Conservation (phyloP, 2,888 invertebrate genomes). For the Drosophila lacicola region DNA sequence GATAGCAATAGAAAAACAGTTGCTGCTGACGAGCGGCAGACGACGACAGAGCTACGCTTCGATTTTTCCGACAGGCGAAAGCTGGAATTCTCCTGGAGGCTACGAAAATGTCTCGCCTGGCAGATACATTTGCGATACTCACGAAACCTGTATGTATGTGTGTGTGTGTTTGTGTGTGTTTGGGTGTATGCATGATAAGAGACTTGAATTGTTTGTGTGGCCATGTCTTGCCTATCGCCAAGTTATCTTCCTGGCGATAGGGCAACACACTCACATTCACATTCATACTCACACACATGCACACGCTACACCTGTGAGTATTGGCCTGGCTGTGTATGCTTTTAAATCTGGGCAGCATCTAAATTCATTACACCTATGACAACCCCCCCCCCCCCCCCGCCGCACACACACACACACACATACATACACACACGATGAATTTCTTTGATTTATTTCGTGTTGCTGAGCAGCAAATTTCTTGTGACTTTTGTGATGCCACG, state of each 20-base stretch:
- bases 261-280: neutral
- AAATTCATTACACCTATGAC: conserved; percentile 18
- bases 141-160: no score
- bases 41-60: no score
- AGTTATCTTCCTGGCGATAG: conserved; percentile 8
- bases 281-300: conserved; percentile 2
- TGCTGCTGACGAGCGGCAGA: no score
- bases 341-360: conserved; percentile 44
- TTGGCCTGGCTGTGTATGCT: conserved; percentile 12
- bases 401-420: no score
- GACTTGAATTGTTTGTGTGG: neutral
- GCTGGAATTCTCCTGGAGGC: no score
- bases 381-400: no score
- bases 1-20: neutral
- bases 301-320: conserved; percentile 23
- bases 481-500: conserved; percentile 45
- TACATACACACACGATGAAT: conserved; percentile 7
- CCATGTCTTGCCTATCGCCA: neutral
- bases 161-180: no score
- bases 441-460: conserved; percentile 57
- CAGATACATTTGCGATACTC: no score
- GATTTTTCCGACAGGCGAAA: no score
- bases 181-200: no score
- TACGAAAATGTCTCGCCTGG: no score
- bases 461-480: conserved; percentile 57